phyloP scores from a whole-genome alignment of 2,888 invertebrate species.

The Drosophila kambysellisi region DNA sequence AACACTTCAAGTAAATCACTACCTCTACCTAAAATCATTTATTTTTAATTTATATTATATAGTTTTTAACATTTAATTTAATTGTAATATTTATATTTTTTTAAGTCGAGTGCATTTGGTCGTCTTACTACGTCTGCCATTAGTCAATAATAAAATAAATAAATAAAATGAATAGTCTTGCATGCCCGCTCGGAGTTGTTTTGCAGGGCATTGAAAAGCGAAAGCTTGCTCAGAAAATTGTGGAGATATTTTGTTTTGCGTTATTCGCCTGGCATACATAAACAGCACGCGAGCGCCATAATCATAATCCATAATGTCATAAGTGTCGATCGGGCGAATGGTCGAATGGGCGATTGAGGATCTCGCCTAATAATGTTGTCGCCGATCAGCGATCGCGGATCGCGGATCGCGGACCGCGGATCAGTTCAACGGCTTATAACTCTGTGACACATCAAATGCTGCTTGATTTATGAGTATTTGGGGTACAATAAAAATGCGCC shows the following conservation, averaged over 20 bases:
- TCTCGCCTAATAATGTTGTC: slow-evolving; percentile 77
- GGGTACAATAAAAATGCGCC: slow-evolving; percentile 60
- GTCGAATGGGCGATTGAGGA: slow-evolving; percentile 65
- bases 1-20: background rate
- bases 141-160: background rate
- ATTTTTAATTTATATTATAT: background rate
- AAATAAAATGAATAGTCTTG: background rate
- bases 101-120: background rate
- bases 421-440: slow-evolving; percentile 77
- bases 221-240: slow-evolving; percentile 42
- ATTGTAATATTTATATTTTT: background rate
- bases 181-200: background rate
- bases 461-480: slow-evolving; percentile 71
- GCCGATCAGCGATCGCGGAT: slow-evolving; percentile 39
- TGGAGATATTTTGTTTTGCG: slow-evolving; percentile 46
- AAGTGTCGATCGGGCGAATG: slow-evolving; percentile 70
- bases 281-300: slow-evolving; percentile 79
- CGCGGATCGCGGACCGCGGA: slow-evolving; percentile 37
- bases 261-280: slow-evolving; percentile 74
- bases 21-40: background rate
- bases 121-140: background rate
- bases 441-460: slow-evolving; percentile 71
- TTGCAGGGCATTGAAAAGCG: slow-evolving; percentile 50
- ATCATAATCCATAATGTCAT: slow-evolving; percentile 75
- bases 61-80: background rate